phyloP scores from a whole-genome alignment of 1,140 invertebrate genomes.

The Bombus soroeensis region DNA sequence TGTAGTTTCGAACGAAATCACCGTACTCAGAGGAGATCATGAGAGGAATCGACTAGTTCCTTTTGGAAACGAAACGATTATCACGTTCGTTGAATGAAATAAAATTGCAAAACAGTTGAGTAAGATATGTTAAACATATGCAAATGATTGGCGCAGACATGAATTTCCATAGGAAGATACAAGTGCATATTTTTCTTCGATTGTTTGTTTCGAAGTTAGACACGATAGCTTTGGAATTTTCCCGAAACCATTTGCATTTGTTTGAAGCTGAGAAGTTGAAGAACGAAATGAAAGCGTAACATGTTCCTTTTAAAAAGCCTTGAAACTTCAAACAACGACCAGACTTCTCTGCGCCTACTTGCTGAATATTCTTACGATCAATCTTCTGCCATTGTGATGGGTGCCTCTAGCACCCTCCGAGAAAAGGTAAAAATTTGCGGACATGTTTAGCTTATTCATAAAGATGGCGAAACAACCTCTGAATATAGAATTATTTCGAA shows the following conservation, averaged over 20 bases:
- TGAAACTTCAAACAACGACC: conserved; percentile 1
- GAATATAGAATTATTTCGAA: neutral
- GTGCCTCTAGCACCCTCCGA: neutral
- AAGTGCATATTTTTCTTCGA: neutral
- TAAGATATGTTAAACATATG: too few relatives aligned
- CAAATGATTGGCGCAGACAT: too few relatives aligned
- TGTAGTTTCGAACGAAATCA: neutral
- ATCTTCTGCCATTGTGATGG: neutral
- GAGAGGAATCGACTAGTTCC: neutral
- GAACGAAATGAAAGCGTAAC: neutral
- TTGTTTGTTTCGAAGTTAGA: neutral
- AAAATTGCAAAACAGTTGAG: too few relatives aligned
- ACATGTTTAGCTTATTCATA: neutral
- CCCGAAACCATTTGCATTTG: neutral
- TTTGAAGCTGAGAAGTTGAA: neutral
- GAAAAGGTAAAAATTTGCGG: neutral
- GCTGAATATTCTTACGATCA: conserved; percentile 26
- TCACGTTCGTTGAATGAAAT: neutral
- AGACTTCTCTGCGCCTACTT: conserved; percentile 11
- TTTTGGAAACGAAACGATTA: neutral
- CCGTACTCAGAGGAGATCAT: neutral
- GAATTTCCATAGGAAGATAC: too few relatives aligned
- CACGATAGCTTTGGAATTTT: neutral
- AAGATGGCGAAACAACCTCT: too few relatives aligned
- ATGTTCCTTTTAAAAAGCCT: conserved; percentile 12